Base-by-base conservation (phyloP, 1,140 invertebrate species). In the Penaeus vannamei region DNA sequence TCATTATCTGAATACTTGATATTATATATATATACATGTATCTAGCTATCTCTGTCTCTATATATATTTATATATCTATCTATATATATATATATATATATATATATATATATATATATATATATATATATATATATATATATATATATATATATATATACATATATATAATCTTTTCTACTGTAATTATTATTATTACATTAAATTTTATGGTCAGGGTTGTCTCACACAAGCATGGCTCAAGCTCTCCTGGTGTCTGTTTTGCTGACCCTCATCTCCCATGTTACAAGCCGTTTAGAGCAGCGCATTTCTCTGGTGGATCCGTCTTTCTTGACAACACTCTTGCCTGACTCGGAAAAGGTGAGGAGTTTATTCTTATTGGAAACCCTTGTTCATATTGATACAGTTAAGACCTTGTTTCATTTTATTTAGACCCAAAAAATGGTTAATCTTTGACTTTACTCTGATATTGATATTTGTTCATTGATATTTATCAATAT, bases 261-360 rank as follows among this genome's bases (percentile, higher is more conserved):
- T 26, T 36, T 90, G 20, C 72, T 90, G 89, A 86, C 89, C n/a
- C 81, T 90, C 14, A 80, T 90, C 77, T 83, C 89, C 22, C 89
- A 86, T n/a, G 85, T 90, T 46, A 90, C 42, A 53, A 90, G 84
- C 83, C 77, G 89, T 26, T 64, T 90, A 42, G 89, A 90, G 77
- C 89, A 90, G 62, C 84, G 89, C 84, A 86, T 90, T 61, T 90
- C 89, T 5, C 89, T 90, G 46, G 72, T 90, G 60, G 89, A 90
- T 46, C 86, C 86, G 42, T 77, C 81, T 36, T 88, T 81, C 69
- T 53, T 88, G 29, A 61, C 66, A 19, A 88, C 53, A 19, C 86
- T 88, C 36, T 53, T 88, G 22, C 86, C 86, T 23, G 66, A 88
- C 36, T 53, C 69, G n/a, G 86, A 77, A 76, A 88, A 84, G 80